These are phyloP conservation scores for Brachionus asplanchnoidis DNA, from an alignment of 1,140 invertebrate species.

Conservation along the genomic window DNA sequence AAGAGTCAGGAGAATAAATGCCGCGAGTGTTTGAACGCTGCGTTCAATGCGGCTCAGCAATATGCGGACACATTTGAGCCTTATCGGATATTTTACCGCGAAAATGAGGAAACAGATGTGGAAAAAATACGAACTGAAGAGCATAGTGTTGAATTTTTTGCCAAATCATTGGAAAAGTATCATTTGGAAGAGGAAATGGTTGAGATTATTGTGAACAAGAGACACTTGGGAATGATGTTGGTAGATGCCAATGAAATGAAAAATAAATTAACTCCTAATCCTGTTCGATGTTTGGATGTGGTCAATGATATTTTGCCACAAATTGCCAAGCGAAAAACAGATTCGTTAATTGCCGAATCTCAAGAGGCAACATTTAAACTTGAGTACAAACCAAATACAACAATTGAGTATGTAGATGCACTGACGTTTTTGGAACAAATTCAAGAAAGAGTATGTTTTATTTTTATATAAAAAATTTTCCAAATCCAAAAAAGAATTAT, in stretches of 20 bases:
- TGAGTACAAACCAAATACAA: conserved; percentile 62
- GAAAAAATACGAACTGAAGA: conserved; percentile 56
- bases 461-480: background rate
- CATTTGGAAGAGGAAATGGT: conserved; percentile 53
- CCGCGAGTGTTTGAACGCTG: conserved; percentile 60
- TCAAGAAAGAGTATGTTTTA: conserved; percentile 52
- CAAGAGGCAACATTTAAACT: conserved; percentile 63
- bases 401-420: conserved; percentile 66
- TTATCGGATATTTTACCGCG: conserved; percentile 66
- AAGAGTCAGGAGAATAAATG: conserved; percentile 56
- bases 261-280: conserved; percentile 65
- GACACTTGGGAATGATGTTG: conserved; percentile 66
- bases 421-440: conserved; percentile 67
- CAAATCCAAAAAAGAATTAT: background rate
- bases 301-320: conserved; percentile 56
- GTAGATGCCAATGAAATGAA: conserved; percentile 69
- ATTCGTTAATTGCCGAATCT: conserved; percentile 61
- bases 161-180: conserved; percentile 50
- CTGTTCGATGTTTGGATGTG: conserved; percentile 54
- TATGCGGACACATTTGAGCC: conserved; percentile 66
- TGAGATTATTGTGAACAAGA: conserved; percentile 62
- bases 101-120: conserved; percentile 65
- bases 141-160: conserved; percentile 47
- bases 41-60: conserved; percentile 62
- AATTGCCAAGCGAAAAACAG: conserved; percentile 63